Evolutionary conservation across 2,113 vertebrate species (phyloP).

Genomic region (Caloenas nicobarica): DNA sequence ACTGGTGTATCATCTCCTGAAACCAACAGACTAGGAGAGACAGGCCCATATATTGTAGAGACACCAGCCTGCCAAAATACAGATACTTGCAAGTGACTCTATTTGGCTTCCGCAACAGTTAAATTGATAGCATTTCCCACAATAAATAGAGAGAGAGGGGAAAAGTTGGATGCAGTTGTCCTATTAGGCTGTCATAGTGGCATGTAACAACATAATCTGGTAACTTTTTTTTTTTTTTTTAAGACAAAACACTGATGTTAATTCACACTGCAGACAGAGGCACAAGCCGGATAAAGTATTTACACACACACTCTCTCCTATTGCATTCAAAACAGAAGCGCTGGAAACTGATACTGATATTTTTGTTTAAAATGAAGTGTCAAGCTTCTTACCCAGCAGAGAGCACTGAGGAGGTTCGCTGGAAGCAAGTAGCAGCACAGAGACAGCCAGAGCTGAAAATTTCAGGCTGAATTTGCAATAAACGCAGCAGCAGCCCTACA

Average conservation of each 20-base stretch:
- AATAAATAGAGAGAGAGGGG: neutral
- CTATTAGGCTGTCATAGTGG: neutral
- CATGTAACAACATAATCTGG: neutral
- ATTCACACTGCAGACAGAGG: constrained; percentile 15
- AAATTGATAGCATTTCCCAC: neutral
- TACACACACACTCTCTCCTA: neutral
- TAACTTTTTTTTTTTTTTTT: neutral
- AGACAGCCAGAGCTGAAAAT: neutral
- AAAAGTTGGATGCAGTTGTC: neutral
- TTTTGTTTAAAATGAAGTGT: constrained; percentile 32
- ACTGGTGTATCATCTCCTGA: neutral
- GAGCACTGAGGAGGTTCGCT: neutral
- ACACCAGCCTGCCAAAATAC: neutral
- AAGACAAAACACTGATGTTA: constrained; percentile 39
- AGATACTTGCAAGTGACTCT: neutral
- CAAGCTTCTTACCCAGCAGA: neutral
- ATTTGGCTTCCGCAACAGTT: constrained; percentile 16
- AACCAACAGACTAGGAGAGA: neutral
- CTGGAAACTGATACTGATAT: neutral
- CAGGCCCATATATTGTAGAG: neutral
- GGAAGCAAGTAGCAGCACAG: neutral
- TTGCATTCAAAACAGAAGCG: constrained; percentile 5
- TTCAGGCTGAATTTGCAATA: neutral
- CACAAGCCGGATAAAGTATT: neutral
- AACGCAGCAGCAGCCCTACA: neutral